Base-by-base conservation (phyloP, 2,888 invertebrate genomes). In the Tiliacea citrago region DNA sequence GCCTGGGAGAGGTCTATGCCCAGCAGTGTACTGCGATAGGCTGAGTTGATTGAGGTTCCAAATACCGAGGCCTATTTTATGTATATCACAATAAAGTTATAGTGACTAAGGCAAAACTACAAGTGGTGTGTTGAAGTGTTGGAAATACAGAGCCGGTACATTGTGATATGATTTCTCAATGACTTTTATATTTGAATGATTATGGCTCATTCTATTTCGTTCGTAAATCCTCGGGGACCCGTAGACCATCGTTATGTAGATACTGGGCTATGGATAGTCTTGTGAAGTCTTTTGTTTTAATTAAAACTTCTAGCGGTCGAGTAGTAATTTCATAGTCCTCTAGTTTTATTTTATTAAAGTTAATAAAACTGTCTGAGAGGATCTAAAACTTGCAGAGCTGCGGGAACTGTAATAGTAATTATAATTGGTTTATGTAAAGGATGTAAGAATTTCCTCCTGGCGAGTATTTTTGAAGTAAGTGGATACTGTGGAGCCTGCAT, bases 281-380 rank as follows among this genome's bases (percentile, higher is more conserved):
- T 13, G 29, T 18, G 18, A 53, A 72, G 53, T 60, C 77, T 77
- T 77, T 78, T 77, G 63, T 77, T 77, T 72, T 65, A 77, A 77
- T 77, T 78, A 78, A 77, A 77, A 77, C 72, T 77, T 78, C 24
- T 2, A 74, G 29, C 24, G 39, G 55, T 29, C n/a, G n/a, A 60
- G 78, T 62, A 57, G 66, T 79, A 62, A 78, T 68, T 72, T 47
- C 77, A 72, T 65, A 65, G 63, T 60, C 53, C 39, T 60, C 53
- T 42, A 78, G 72, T 72, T 60, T 65, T 47, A 72, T 72, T 60
- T 65, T 47, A 72, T 77, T 39, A 72, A 79, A 60, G 73, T 79
- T 73, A 53, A 51, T 79, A 62, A 73, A 78, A 73, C 67, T 79
- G 67, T 73, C 74, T 73, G 74, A 63, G 67, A 62, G 66, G 57